Evolutionary conservation across 2,797 vertebrate genomes (phyloP).

Genomic region (Molossus alvarezi): DNA sequence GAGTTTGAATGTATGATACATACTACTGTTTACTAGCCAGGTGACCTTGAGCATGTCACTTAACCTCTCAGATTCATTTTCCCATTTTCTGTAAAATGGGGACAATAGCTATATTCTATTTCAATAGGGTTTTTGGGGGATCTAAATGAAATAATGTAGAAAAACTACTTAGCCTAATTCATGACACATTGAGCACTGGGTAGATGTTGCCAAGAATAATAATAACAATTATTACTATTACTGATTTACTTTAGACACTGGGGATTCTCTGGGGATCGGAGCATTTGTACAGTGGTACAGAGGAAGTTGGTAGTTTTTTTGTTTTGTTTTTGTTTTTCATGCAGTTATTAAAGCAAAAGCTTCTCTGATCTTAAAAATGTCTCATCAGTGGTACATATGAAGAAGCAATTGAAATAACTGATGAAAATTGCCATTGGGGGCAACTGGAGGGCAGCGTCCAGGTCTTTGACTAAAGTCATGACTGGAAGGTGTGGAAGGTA

Average conservation of each 20-base stretch:
- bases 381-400: not conserved
- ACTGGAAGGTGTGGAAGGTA: not conserved
- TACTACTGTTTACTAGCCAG: not conserved
- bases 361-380: not conserved
- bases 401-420: constrained; percentile 8
- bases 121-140: not conserved
- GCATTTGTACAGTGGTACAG: not conserved
- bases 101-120: not conserved
- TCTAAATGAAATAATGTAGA: constrained; percentile 2
- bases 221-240: not conserved
- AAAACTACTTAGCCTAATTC: not conserved
- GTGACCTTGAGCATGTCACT: not conserved
- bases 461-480: not conserved
- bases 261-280: not conserved
- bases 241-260: not conserved
- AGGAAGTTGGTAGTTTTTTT: not conserved
- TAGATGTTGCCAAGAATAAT: not conserved
- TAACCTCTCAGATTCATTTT: constrained; percentile 36
- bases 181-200: not conserved
- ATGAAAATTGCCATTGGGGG: not conserved
- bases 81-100: not conserved
- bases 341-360: not conserved
- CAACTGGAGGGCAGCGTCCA: not conserved
- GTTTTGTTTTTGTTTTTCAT: not conserved
- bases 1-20: not conserved